phyloP scores from a whole-genome alignment of 2,797 vertebrate genomes.

The Paedocypris micromegethes region DNA sequence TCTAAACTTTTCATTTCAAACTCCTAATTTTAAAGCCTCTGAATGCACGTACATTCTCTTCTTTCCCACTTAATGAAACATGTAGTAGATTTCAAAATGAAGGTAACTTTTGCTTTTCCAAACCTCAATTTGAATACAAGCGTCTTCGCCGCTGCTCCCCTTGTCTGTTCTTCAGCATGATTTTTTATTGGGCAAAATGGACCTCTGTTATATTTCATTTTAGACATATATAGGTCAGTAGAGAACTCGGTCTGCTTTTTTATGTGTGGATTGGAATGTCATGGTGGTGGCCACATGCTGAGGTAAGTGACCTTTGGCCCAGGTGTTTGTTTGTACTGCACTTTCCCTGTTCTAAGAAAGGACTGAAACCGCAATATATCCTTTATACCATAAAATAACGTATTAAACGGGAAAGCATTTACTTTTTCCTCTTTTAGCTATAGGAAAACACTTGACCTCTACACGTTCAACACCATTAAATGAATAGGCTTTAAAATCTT shows the following conservation, averaged over 20 bases:
- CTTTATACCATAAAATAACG: slow-evolving; percentile 16
- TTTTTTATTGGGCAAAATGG: slow-evolving; percentile 28
- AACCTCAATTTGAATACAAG: slow-evolving; percentile 15
- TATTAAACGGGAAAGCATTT: slow-evolving; percentile 40
- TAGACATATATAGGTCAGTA: slow-evolving; percentile 42
- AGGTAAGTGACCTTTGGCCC: slow-evolving; percentile 49
- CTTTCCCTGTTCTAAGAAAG: slow-evolving; percentile 36
- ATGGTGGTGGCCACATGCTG: slow-evolving; percentile 44
- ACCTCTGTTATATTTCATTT: slow-evolving; percentile 38
- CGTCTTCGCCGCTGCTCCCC: slow-evolving; percentile 18
- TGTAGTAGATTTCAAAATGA: slow-evolving; percentile 29
- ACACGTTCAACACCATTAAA: slow-evolving; percentile 19
- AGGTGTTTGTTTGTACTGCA: slow-evolving; percentile 44
- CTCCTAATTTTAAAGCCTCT: slow-evolving; percentile 28
- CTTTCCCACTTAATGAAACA: slow-evolving; percentile 10
- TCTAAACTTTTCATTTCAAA: slow-evolving; percentile 19
- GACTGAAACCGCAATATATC: slow-evolving; percentile 37
- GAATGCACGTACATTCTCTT: background rate
- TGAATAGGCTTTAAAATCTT: slow-evolving; percentile 16
- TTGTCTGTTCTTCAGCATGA: slow-evolving; percentile 14
- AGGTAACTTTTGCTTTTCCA: slow-evolving; percentile 1
- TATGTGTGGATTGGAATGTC: slow-evolving; percentile 41
- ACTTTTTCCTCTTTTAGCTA: slow-evolving; percentile 33
- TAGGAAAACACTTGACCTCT: slow-evolving; percentile 34
- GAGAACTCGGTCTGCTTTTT: slow-evolving; percentile 40